Percentiles rank a stretch among this genome's conserved stretches.
phyloP scores from a whole-genome alignment of 2,888 invertebrate genomes.

The Caenorhabditis sulstoni region DNA sequence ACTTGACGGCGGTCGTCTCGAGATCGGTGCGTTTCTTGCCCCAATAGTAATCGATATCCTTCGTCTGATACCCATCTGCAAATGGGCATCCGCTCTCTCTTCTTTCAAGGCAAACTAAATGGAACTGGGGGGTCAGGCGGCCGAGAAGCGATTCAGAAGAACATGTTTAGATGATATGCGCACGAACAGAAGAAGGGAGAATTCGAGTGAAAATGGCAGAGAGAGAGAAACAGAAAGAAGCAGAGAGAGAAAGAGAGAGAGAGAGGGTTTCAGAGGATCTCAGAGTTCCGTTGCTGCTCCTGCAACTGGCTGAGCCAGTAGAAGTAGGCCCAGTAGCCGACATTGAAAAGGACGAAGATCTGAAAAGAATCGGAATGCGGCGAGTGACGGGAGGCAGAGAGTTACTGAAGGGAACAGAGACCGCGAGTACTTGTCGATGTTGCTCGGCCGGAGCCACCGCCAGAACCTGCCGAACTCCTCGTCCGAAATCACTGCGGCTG shows the following conservation, averaged over 20 bases:
- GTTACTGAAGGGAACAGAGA: slow-evolving; percentile 89
- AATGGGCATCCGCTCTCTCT: slow-evolving; percentile 31
- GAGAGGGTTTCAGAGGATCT: slow-evolving; percentile 26
- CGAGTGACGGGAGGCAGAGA: neutral
- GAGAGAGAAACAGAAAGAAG: slow-evolving; percentile 23
- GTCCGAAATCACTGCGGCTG: slow-evolving; percentile 37
- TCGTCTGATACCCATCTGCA: slow-evolving; percentile 82
- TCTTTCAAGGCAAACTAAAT: neutral
- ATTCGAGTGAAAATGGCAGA: slow-evolving; percentile 12
- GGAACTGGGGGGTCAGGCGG: slow-evolving; percentile 48
- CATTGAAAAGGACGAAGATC: slow-evolving; percentile 97
- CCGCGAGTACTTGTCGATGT: slow-evolving; percentile 98
- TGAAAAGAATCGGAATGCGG: slow-evolving; percentile 47
- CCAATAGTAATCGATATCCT: slow-evolving; percentile 83
- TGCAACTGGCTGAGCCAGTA: slow-evolving; percentile 60
- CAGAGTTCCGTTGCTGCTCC: slow-evolving; percentile 42
- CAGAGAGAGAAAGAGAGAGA: slow-evolving; percentile 4
- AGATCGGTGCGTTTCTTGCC: slow-evolving; percentile 80
- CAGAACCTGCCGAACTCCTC: slow-evolving; percentile 47
- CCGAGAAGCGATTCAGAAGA: slow-evolving; percentile 43
- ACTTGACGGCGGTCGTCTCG: slow-evolving; percentile 74
- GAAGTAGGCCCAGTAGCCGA: slow-evolving; percentile 73
- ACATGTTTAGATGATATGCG: neutral
- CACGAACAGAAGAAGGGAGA: too few species aligned
- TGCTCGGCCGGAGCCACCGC: slow-evolving; percentile 86